Evolutionary conservation across 2,797 vertebrate species (phyloP).

Genomic region (Clarias pachynema): DNA sequence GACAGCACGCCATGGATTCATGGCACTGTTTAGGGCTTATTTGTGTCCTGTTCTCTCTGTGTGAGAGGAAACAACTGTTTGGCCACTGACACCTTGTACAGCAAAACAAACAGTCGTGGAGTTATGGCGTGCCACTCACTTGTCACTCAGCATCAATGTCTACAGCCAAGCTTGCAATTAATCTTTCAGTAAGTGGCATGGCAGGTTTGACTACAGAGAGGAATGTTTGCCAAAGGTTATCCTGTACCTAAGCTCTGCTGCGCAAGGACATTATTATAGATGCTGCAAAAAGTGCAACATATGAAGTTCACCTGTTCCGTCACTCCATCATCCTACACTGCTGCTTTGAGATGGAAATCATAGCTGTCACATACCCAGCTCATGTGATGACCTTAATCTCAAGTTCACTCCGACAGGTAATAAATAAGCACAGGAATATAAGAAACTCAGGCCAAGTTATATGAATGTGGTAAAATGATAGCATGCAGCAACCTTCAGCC

Average conservation of each 20-base stretch:
- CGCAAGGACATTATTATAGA: slow-evolving; percentile 35
- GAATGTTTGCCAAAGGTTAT: slow-evolving; percentile 66
- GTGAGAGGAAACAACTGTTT: slow-evolving; percentile 65
- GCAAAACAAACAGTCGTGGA: slow-evolving; percentile 70
- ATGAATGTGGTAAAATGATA: slow-evolving; percentile 59
- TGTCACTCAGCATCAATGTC: slow-evolving; percentile 73
- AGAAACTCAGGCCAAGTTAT: slow-evolving; percentile 49
- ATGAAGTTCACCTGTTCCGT: slow-evolving; percentile 41
- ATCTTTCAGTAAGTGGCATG: slow-evolving; percentile 71
- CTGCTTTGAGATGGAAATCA: slow-evolving; percentile 55
- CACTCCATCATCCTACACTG: slow-evolving; percentile 43
- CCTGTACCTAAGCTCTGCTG: slow-evolving; percentile 12
- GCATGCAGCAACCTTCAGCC: slow-evolving; percentile 50
- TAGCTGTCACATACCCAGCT: slow-evolving; percentile 48
- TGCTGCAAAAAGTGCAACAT: slow-evolving; percentile 19
- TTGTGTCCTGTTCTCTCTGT: slow-evolving; percentile 50
- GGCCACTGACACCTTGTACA: slow-evolving; percentile 63
- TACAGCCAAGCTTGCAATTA: slow-evolving; percentile 68
- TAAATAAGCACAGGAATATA: slow-evolving; percentile 56
- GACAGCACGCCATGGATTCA: slow-evolving; percentile 43
- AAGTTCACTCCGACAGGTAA: slow-evolving; percentile 59
- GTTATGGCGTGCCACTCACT: slow-evolving; percentile 71
- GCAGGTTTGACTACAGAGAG: slow-evolving; percentile 61
- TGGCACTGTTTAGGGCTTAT: slow-evolving; percentile 59
- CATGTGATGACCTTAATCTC: slow-evolving; percentile 59